phyloP scores from a whole-genome alignment of 2,113 vertebrate species.

The Baryphthengus martii region DNA sequence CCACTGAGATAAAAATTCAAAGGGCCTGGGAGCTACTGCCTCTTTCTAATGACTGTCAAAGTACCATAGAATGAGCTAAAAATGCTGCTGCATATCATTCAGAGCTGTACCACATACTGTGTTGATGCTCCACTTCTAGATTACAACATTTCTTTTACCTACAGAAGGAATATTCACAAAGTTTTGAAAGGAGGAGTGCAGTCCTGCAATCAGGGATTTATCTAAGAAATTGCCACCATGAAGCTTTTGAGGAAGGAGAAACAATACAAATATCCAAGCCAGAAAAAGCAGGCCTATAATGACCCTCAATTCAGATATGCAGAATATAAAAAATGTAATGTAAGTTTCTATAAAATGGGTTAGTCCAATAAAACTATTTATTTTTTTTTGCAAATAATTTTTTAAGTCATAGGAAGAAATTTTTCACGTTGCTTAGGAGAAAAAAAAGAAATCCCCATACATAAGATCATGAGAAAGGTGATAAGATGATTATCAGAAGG shows the following conservation, averaged over 20 bases:
- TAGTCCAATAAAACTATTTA: neutral
- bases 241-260: neutral
- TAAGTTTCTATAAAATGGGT: neutral
- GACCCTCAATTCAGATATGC: neutral
- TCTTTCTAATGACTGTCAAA: neutral
- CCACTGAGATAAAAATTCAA: neutral
- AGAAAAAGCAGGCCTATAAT: neutral
- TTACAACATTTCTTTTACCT: neutral
- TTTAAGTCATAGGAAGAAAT: neutral
- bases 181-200: neutral
- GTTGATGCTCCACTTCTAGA: neutral
- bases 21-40: neutral
- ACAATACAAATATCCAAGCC: neutral
- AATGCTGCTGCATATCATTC: neutral
- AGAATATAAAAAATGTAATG: neutral
- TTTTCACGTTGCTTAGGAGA: neutral
- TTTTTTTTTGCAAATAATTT: neutral
- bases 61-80: neutral
- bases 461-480: neutral
- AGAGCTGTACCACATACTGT: neutral
- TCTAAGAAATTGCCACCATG: rapidly evolving
- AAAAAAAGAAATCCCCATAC: neutral
- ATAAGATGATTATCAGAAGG: neutral
- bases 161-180: neutral
- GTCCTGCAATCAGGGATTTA: neutral